Evolutionary conservation across 2,888 invertebrate genomes (phyloP).

Genomic region (Xanthorhoe spadicearia): DNA sequence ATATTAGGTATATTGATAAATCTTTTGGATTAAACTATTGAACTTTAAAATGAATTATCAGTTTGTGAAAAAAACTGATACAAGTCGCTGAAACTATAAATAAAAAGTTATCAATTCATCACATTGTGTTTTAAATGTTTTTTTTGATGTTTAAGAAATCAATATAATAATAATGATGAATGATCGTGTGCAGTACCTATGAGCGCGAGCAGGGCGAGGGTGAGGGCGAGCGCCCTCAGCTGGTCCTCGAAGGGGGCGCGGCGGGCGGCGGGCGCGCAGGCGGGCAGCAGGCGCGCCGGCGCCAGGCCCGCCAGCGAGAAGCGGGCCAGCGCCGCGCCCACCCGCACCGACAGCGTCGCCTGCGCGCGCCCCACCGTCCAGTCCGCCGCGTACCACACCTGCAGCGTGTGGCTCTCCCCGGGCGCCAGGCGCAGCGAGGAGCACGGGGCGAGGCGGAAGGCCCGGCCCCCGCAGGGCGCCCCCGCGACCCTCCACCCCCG

Average conservation of each 20-base stretch:
- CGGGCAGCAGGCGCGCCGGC: slow-evolving; percentile 61
- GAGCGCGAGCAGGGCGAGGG: slow-evolving; percentile 71
- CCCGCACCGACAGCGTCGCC: slow-evolving; percentile 43
- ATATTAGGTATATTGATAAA: no score
- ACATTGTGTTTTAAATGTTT: no score
- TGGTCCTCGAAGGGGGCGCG: slow-evolving; percentile 84
- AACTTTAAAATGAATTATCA: no score
- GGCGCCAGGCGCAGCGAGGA: slow-evolving; percentile 46
- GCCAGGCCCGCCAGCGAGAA: slow-evolving; percentile 20
- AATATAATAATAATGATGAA: no score
- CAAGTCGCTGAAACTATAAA: no score
- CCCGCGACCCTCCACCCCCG: slow-evolving; percentile 67
- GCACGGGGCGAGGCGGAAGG: slow-evolving; percentile 49
- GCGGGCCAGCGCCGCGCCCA: slow-evolving; percentile 55
- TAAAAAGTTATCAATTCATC: no score
- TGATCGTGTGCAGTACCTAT: background rate
- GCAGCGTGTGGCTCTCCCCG: slow-evolving; percentile 63
- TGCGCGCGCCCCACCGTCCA: slow-evolving; percentile 62
- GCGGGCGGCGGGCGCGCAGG: slow-evolving; percentile 59
- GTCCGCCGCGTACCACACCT: slow-evolving; percentile 57
- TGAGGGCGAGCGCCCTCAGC: slow-evolving; percentile 78
- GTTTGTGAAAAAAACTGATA: no score
- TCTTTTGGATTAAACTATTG: no score
- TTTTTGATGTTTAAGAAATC: no score
- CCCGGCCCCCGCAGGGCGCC: slow-evolving; percentile 63